phyloP scores from a whole-genome alignment of 2,797 vertebrate genomes.

The Borostomias antarcticus region DNA sequence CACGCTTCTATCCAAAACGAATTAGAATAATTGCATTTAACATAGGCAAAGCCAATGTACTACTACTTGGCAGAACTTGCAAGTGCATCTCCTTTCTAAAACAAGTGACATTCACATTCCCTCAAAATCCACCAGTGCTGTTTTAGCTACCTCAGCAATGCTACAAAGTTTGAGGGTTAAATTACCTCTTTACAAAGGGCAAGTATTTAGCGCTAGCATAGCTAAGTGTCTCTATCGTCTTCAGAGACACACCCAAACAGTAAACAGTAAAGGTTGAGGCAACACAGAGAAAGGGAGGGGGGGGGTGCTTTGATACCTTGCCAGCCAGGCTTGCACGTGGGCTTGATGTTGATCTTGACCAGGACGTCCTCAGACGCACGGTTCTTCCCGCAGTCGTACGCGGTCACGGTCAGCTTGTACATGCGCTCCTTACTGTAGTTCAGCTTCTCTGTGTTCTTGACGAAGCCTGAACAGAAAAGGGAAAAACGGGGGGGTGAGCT shows the following conservation, averaged over 20 bases:
- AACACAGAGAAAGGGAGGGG: no score
- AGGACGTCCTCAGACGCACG: slow-evolving; percentile 91
- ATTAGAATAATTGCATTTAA: no score
- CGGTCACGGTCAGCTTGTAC: slow-evolving; percentile 95
- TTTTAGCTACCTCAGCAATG: neutral
- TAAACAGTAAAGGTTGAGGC: no score
- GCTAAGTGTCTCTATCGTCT: slow-evolving; percentile 16
- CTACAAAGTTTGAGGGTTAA: slow-evolving; percentile 36
- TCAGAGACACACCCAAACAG: slow-evolving; percentile 33
- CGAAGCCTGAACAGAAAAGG: slow-evolving; percentile 81
- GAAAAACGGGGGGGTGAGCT: neutral
- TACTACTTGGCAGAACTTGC: no score
- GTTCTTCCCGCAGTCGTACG: slow-evolving; percentile 97
- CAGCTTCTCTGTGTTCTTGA: slow-evolving; percentile 95
- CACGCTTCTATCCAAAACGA: no score
- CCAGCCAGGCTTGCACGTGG: slow-evolving; percentile 95
- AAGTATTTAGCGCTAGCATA: slow-evolving; percentile 14
- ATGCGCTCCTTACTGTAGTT: slow-evolving; percentile 91
- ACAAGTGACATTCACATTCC: no score
- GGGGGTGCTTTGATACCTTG: slow-evolving; percentile 83
- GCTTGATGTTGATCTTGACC: slow-evolving; percentile 94
- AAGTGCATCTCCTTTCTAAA: no score
- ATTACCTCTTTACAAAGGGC: slow-evolving; percentile 17
- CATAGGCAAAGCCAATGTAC: no score
- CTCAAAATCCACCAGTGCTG: neutral